Evolutionary conservation across 2,888 invertebrate species (phyloP), one percentile per base, ranked within the genome.

Genomic region (Spodoptera picta): DNA sequence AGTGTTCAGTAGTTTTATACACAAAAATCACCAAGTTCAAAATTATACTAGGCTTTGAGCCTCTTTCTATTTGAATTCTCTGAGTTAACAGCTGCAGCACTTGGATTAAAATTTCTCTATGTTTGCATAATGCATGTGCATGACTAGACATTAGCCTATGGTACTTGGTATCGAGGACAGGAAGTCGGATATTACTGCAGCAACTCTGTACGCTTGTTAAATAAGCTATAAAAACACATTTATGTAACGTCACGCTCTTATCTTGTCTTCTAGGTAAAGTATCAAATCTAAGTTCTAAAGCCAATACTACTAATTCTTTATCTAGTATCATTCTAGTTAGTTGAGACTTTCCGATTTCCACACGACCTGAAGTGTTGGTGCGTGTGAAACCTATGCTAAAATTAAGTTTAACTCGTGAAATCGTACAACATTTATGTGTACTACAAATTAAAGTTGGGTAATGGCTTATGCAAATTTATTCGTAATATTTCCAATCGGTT

Each of bases 81-180:
- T 47, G 55, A 66, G 70, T 72, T 63, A 61, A 79, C 82, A 83
- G 81, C 77, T 81, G 80, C 70, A 71, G 61, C 70, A 64, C 60
- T 73, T 76, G 57, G 65, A 68, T 71, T 59, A 75, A 59, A 66
- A 62, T 73, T 69, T 55, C 49, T 72, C 60, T 63, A 50, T 47
- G 68, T 76, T 75, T 85, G 78, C 79, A 82, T 84, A 80, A 85
- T 83, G 83, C 80, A 84, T 80, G 67, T 72, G 77, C 79, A 79
- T 81, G 80, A 82, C 81, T 83, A 75, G 76, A 79, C 83, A 83
- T 75, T 69, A 64, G 81, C 67, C 75, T 73, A 70, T 76, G 75
- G 66, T 80, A 82, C 86, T 90, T 85, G 83, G 87, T 83, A 81
- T 82, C 79, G 79, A 79, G 81, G 83, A 76, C 86, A 90, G 90